A percentile compares a stretch with the other conserved stretches of the same genome.
These are phyloP conservation scores for Oreortyx pictus DNA, from an alignment of 2,797 vertebrate species.

Conservation along the genomic window DNA sequence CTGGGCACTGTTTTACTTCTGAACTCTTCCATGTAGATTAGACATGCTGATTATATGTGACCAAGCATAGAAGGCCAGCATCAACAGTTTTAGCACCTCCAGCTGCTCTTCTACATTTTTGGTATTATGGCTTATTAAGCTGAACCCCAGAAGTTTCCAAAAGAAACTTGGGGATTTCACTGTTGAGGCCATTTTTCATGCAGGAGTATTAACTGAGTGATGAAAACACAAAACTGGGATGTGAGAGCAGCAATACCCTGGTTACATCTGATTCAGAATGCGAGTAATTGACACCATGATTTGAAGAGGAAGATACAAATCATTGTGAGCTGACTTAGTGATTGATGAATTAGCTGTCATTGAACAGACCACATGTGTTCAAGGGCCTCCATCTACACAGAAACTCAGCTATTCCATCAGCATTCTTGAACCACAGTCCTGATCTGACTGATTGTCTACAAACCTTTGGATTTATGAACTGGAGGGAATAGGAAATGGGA, in stretches of 20 bases:
- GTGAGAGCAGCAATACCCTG: background rate
- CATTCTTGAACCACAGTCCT: background rate
- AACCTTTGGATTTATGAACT: background rate
- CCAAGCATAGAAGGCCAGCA: background rate
- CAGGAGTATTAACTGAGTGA: background rate
- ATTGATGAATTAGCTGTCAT: background rate
- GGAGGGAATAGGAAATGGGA: background rate
- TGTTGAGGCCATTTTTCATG: background rate
- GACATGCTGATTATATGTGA: background rate
- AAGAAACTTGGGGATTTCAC: no score
- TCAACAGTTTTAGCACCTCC: background rate
- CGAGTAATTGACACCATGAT: background rate
- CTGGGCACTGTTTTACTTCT: no score
- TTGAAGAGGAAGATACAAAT: background rate
- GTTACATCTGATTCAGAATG: background rate
- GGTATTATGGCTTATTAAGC: background rate
- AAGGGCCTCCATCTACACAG: no score
- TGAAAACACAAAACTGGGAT: background rate
- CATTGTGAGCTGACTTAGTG: background rate
- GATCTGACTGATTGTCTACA: background rate
- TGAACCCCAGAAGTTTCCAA: background rate
- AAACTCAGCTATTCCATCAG: background rate
- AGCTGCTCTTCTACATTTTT: no score
- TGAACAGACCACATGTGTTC: background rate
- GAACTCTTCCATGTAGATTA: background rate